Conservation (phyloP, 2,888 invertebrate genomes). For the Drosophila suboccidentalis region DNA sequence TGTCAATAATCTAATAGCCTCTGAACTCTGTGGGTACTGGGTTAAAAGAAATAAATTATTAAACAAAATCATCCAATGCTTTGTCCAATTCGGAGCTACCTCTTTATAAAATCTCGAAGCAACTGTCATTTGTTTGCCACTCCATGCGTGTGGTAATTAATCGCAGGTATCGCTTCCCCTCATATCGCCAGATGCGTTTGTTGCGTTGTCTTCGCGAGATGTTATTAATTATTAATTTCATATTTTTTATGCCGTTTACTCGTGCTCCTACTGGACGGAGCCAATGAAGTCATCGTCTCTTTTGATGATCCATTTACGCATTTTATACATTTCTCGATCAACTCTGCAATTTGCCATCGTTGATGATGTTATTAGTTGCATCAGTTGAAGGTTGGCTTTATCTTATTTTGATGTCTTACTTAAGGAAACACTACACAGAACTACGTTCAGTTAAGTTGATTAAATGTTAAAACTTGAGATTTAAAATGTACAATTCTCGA, state of each 20-base stretch:
- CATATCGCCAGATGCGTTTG: constrained; percentile 12
- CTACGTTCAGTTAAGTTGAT: too few relatives aligned
- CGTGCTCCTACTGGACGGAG: constrained; percentile 1
- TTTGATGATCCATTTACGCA: constrained; percentile 45
- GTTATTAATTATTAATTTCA: constrained; percentile 72
- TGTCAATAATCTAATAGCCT: not conserved
- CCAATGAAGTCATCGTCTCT: constrained; percentile 15
- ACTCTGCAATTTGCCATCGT: constrained; percentile 51
- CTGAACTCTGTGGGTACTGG: not conserved
- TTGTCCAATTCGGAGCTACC: constrained; percentile 10
- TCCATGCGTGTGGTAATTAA: constrained; percentile 53
- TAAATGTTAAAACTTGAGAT: too few relatives aligned
- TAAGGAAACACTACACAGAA: not conserved
- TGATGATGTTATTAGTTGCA: constrained; percentile 63
- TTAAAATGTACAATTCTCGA: too few relatives aligned
- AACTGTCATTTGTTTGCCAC: constrained; percentile 23
- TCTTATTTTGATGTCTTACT: constrained; percentile 12
- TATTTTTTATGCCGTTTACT: constrained; percentile 51
- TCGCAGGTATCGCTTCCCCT: constrained; percentile 4
- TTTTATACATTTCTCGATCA: constrained; percentile 55
- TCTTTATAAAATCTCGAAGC: constrained; percentile 8
- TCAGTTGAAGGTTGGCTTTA: not conserved
- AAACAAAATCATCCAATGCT: not conserved
- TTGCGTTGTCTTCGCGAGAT: constrained; percentile 14
- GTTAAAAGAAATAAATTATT: not conserved